Percentiles rank a stretch among this genome's conserved stretches.
These are phyloP conservation scores for Erebia aethiops DNA, from an alignment of 2,888 invertebrate genomes.

Conservation along the genomic window DNA sequence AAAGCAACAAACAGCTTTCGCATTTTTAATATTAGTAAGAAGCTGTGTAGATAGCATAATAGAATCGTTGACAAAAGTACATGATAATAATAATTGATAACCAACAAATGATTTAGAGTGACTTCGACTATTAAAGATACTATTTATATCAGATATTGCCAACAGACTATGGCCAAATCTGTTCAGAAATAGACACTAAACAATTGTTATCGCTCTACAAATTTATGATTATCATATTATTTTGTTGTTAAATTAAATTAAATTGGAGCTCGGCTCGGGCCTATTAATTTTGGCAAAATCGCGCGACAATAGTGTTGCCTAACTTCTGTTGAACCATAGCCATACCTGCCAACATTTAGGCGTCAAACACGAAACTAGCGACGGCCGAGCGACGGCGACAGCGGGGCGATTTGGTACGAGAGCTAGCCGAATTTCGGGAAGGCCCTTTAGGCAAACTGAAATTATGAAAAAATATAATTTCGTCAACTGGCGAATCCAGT, in stretches of 20 bases:
- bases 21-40: too few species aligned
- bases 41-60: not conserved
- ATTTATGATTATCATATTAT: constrained; percentile 26
- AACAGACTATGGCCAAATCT: constrained; percentile 9
- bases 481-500: too few species aligned
- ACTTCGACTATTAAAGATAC: constrained; percentile 10
- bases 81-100: not conserved
- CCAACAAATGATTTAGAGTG: constrained; percentile 8
- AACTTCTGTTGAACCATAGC: constrained; percentile 6
- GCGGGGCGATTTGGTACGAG: too few species aligned
- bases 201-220: constrained; percentile 13
- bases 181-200: constrained; percentile 7
- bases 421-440: too few species aligned
- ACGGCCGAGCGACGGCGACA: too few species aligned
- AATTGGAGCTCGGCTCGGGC: not conserved
- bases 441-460: too few species aligned
- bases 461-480: too few species aligned
- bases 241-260: constrained; percentile 25
- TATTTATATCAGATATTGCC: constrained; percentile 4
- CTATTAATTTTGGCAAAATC: constrained; percentile 18
- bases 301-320: not conserved
- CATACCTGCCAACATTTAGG: too few species aligned
- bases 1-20: too few species aligned
- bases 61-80: constrained; percentile 3
- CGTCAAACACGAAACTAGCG: too few species aligned